Conservation (phyloP, 2,113 vertebrate genomes). For the Hippolais icterina region DNA sequence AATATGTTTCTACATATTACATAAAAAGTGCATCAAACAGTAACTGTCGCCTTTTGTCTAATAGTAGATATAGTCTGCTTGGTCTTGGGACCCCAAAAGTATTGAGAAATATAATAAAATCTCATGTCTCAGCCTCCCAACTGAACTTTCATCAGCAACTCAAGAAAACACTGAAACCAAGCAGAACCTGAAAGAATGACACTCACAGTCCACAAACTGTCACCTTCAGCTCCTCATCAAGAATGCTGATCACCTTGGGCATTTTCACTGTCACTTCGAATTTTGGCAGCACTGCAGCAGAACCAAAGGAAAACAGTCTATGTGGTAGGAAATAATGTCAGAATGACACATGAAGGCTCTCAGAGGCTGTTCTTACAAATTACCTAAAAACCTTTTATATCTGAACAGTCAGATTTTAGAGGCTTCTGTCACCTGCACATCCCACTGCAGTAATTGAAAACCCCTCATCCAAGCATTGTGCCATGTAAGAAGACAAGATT, state of each 20-base stretch:
- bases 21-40: not conserved
- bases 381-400: not conserved
- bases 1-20: not conserved
- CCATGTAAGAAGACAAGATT: not conserved
- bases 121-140: not conserved
- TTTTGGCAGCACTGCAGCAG: constrained; percentile 73
- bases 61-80: not conserved
- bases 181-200: not conserved
- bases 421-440: not conserved
- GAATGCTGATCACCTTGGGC: constrained; percentile 68
- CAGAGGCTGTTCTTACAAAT: not conserved
- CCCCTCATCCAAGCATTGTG: not conserved
- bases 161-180: not conserved
- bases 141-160: not conserved
- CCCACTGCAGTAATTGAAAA: not conserved
- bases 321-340: not conserved
- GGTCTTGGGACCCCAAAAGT: not conserved
- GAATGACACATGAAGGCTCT: not conserved
- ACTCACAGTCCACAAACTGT: constrained; percentile 74
- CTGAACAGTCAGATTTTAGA: not conserved
- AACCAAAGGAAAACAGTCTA: not conserved
- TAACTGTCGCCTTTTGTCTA: not conserved
- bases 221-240: constrained; percentile 61
- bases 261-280: constrained; percentile 69
- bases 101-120: not conserved